Conservation (phyloP, 2,113 vertebrate species). For the Oceanodroma tethys region DNA sequence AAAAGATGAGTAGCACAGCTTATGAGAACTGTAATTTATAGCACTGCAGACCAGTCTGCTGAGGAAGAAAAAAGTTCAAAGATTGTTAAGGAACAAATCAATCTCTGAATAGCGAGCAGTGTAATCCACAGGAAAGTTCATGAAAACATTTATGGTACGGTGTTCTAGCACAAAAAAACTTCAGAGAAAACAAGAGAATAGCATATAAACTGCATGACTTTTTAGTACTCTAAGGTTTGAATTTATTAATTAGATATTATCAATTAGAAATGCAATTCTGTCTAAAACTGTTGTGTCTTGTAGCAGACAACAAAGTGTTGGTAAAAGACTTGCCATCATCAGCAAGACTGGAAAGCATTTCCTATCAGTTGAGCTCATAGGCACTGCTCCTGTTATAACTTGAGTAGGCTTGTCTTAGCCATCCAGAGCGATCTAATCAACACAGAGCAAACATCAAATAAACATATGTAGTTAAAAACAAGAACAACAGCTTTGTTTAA, state of each 20-base stretch:
- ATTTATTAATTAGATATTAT: neutral
- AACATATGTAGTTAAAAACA: conserved; percentile 1
- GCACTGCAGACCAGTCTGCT: neutral
- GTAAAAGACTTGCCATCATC: neutral
- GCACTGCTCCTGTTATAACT: neutral
- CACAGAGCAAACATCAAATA: conserved; percentile 3
- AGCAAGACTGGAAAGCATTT: neutral
- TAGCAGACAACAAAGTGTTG: neutral
- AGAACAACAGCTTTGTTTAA: conserved; percentile 4
- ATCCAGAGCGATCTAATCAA: conserved; percentile 34
- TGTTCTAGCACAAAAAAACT: neutral
- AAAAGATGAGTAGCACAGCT: neutral
- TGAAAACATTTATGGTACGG: neutral
- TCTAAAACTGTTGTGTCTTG: neutral
- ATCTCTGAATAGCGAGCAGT: neutral
- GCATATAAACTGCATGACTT: neutral
- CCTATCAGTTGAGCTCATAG: neutral
- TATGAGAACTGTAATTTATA: neutral
- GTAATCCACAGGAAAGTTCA: neutral
- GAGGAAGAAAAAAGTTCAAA: conserved; percentile 5
- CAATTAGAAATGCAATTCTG: neutral
- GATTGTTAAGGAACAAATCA: neutral
- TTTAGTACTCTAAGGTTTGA: neutral
- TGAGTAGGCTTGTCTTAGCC: neutral
- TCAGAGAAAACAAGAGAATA: neutral